Base-by-base conservation (phyloP, 2,888 invertebrate genomes). In the Thecocarcelia acutangulata region DNA sequence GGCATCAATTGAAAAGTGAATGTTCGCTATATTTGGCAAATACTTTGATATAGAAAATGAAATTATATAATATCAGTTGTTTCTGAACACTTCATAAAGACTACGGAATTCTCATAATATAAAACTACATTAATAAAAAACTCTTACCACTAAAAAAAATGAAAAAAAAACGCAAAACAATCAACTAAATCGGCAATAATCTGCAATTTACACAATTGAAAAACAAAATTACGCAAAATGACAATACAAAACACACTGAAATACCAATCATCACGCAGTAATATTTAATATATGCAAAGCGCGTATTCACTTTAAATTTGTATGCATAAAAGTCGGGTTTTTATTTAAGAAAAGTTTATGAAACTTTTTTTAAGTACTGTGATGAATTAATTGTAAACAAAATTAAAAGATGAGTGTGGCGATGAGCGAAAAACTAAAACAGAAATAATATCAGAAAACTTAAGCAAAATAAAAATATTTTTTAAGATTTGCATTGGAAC, bases 301-400 rank as follows among this genome's bases (percentile, higher is more conserved):
- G 83, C 77, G 80, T 78, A 56, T 73, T 54, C 50, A 28, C 68
- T 69, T 69, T 46, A 42, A 68, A 77, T 80, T 80, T 74, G 66
- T 83, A 80, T 83, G 66, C 80, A 61, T 33, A 74, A 58, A 50
- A 77, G 73, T 69, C 12, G 48, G 46, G 63, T 40, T 63, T 63
- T 44, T 70, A 61, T 75, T 63, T 40, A 33, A 33, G 33, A 33
- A 58, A 59, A 54, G 54, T 61, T 58, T 68, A 63, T 74, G 37
- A 61, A 44, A 68, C 44, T 76, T 61, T 68, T 73, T 66, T 72
- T 48, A 19, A 61, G 28, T 68, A 54, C 46, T 50, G 56, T 54
- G 52, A 64, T 33, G 40, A 70, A 68, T 33, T 33, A 33, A 33
- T 54, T 73, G 54, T 56, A 73, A 68, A 54, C 54, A 48, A 56